Base-by-base conservation (phyloP, 2,888 invertebrate genomes). In the Hesperia comma region DNA sequence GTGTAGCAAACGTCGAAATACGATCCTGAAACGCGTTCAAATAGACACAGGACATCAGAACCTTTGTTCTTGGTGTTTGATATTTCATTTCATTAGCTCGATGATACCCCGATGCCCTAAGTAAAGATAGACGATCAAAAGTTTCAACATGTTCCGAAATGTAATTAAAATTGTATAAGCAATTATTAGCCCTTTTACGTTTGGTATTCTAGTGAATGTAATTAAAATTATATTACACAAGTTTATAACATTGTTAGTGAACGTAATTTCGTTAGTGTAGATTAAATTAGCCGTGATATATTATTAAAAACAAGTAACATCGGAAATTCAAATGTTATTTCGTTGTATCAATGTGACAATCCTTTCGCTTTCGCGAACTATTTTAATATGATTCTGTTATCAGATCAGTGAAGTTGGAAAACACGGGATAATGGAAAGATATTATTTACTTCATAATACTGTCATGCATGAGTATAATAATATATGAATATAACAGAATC, bases 181-280 rank as follows among this genome's bases (percentile, higher is more conserved):
- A 64, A 58, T 58, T 51, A 51, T 41, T 58, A 58, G 49, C 41
- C 57, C 32, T 64, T 63, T 64, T 58, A 57, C 32, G 37, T 63
- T 63, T 6, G 21, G 49, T 32, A 40, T 63, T 8, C 40, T 57
- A 14, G 41, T 12, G 32, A 51, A 51, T 40, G 15, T 57, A 57
- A 64, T 51, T 51, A 57, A 64, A 57, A 57, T 57, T 64, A 51
- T 51, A 64, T 57, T 64, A 51, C 63, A 57, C 51, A 64, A 64
- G 57, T 56, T 63, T 63, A 12, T 56, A 49, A 63, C 49, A 46
- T 32, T 63, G 56, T 63, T 55, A 43, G 2, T 32, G 37, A 19
- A 19, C 12, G 26, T 63, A 19, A 49, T 57, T 40, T n/a, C n/a
- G 19, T 14, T 56, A 49, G 37, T 49, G 37, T 55, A 17, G 21